Evolutionary conservation across 2,797 vertebrate genomes (phyloP).

Genomic region (Balearica regulorum): DNA sequence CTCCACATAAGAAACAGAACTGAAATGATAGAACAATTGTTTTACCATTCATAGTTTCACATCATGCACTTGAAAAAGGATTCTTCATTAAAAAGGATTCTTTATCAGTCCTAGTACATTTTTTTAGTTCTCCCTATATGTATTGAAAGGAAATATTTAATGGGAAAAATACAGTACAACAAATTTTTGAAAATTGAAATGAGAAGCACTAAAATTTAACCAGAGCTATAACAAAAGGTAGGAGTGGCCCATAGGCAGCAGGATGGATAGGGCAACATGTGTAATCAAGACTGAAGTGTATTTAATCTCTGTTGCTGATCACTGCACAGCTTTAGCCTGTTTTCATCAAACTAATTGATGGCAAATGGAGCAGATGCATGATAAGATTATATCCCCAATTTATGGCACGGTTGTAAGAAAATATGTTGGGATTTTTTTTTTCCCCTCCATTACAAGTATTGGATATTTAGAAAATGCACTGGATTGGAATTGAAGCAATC

Average conservation of each 20-base stretch:
- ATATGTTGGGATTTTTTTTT: not conserved
- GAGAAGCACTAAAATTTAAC: not conserved
- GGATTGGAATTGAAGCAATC: not conserved
- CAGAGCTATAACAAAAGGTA: not conserved
- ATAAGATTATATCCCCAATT: conserved; percentile 48
- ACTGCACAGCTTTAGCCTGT: conserved; percentile 41
- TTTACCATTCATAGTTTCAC: not conserved
- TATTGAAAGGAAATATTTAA: not conserved
- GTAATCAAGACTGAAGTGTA: conserved; percentile 64
- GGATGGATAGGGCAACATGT: conserved; percentile 36
- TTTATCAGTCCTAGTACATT: not conserved
- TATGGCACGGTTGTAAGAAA: conserved; percentile 40
- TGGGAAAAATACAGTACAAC: not conserved
- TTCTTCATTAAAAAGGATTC: not conserved
- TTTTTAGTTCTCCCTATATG: not conserved
- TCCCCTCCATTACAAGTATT: conserved; percentile 5
- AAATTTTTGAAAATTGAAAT: conserved; percentile 11
- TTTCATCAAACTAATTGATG: conserved; percentile 69
- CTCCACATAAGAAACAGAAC: not conserved
- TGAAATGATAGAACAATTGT: not conserved
- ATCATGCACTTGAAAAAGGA: not conserved
- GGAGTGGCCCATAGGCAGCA: not conserved
- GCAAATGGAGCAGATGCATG: conserved; percentile 61
- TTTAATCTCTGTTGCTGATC: conserved; percentile 62
- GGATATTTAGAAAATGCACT: conserved; percentile 40